Base-by-base conservation (phyloP, 2,888 invertebrate genomes). In the Agrilus mali region DNA sequence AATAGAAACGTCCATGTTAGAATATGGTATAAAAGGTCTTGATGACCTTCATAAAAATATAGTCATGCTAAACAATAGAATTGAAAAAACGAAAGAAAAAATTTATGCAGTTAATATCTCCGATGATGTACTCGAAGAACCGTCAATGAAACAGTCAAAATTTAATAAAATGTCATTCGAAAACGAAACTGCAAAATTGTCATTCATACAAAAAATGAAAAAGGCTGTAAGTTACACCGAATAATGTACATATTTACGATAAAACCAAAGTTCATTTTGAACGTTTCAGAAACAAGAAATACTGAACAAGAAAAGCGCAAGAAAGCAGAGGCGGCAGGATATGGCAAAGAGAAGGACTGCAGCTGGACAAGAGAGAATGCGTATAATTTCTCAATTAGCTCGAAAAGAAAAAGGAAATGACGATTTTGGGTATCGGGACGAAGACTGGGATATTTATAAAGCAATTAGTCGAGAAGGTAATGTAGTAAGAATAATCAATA, bases 381-480 rank as follows among this genome's bases (percentile, higher is more conserved):
- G 90, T 53, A 85, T 94, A 53, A 92, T 95, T 50, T 92, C 90
- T 38, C 86, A 87, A 56, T 73, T 95, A 46, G 93, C 94, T 2
- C 70, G 77, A 20, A 82, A 82, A 57, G 82, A 82, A 55, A 82
- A 80, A 55, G 77, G 83, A 53, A 80, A 82, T 48, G 92, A 93
- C 59, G 93, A 94, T 63, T 95, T 95, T 69, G 94, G 94, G 27
- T 80, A 86, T 69, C 77, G 89, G 54, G 94, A 94, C 64, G 89
- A 90, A 58, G 94, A 95, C 63, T 95, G 94, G 94, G 92, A 94
- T 67, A 92, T 94, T 2, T 95, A 95, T 60, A 94, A 94, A 69
- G 86, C 80, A 17, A 88, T 94, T 42, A 83, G 78, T 56, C 70
- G 74, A 56, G 78, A 79, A 59, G 66, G 65, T 64, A 53, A 51